These are phyloP conservation scores for Parazoanthus swiftii DNA, from an alignment of 92 coral and sea anemone species.

Conservation along the genomic window DNA sequence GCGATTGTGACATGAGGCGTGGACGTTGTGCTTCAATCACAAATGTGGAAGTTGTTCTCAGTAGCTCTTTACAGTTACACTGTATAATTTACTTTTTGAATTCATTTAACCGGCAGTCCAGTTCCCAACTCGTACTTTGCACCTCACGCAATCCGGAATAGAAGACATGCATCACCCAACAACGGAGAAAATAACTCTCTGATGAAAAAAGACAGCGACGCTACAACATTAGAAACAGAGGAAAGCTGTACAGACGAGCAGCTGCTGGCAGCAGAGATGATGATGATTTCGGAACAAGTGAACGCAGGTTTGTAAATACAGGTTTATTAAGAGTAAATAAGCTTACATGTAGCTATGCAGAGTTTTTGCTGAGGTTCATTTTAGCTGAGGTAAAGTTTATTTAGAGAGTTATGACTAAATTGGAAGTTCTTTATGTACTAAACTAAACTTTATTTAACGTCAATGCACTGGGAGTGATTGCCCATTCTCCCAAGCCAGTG, in stretches of 20 bases:
- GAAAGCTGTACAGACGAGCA: constrained; percentile 44
- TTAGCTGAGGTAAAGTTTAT: neutral
- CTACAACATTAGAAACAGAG: neutral
- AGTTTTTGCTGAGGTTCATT: neutral
- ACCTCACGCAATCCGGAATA: constrained; percentile 28
- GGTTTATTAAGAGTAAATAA: neutral
- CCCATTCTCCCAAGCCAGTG: too few relatives aligned
- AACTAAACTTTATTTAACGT: too few relatives aligned
- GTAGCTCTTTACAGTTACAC: too few relatives aligned
- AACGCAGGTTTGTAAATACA: neutral
- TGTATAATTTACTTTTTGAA: neutral
- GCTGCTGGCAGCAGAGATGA: constrained; percentile 28
- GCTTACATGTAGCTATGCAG: too few relatives aligned
- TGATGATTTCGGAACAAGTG: neutral
- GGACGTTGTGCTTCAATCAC: too few relatives aligned
- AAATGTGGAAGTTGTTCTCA: too few relatives aligned
- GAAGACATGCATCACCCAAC: neutral
- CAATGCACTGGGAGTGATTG: too few relatives aligned
- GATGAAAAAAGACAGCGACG: neutral
- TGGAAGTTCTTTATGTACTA: too few relatives aligned
- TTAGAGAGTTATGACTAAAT: too few relatives aligned
- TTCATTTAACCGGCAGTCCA: constrained; percentile 57
- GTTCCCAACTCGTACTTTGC: constrained; percentile 86
- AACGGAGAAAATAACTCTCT: neutral
- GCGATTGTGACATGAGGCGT: too few relatives aligned